phyloP scores from a whole-genome alignment of 2,797 vertebrate species.

The Enteromius treurensis region DNA sequence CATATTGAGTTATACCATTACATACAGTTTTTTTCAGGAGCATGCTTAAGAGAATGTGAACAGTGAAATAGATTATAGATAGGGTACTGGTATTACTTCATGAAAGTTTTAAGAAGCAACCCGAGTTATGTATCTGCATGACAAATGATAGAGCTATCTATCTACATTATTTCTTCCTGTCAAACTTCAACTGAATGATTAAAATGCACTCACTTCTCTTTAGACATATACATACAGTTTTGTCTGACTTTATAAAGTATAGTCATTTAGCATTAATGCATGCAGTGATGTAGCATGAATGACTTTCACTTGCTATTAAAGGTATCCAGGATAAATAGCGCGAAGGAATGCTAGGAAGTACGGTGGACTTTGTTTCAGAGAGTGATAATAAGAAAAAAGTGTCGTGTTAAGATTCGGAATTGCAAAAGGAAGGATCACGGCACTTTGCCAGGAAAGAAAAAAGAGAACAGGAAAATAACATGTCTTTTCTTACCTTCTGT shows the following conservation, averaged over 20 bases:
- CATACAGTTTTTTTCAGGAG: constrained; percentile 32
- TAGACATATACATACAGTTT: not conserved
- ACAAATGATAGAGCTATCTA: not conserved
- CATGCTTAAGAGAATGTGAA: not conserved
- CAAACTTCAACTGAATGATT: constrained; percentile 7
- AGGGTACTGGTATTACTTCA: not conserved
- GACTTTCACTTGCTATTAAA: not conserved
- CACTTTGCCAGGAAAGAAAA: constrained; percentile 48
- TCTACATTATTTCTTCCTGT: constrained; percentile 4
- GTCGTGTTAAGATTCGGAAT: constrained; percentile 42
- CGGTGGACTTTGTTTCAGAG: constrained; percentile 33
- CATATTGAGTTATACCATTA: constrained; percentile 66
- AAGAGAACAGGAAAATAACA: constrained; percentile 62
- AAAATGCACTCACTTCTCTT: constrained; percentile 1
- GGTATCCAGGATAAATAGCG: not conserved
- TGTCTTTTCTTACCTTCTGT: constrained; percentile 69
- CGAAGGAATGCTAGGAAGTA: constrained; percentile 1
- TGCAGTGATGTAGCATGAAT: not conserved
- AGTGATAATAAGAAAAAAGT: constrained; percentile 25
- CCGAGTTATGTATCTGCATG: not conserved
- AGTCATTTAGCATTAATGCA: not conserved
- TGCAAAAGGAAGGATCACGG: constrained; percentile 21
- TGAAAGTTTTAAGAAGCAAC: not conserved
- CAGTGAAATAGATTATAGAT: not conserved
- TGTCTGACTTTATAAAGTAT: not conserved